Base-by-base conservation (phyloP, 2,888 invertebrate species). In the Mechanitis mazaeus region DNA sequence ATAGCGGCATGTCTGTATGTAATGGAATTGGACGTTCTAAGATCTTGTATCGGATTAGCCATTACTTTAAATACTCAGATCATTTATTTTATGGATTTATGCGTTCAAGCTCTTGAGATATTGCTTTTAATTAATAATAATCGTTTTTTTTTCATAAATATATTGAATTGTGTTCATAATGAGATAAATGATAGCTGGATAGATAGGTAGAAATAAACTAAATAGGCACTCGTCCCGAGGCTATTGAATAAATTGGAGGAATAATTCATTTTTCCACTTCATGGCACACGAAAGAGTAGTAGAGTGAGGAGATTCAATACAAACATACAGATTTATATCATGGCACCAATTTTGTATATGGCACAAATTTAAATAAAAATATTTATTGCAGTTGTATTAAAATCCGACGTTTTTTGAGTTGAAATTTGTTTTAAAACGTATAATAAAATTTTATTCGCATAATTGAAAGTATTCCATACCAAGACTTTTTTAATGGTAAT, bases 241-340 rank as follows among this genome's bases (percentile, higher is more conserved):
- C 75, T 76, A 76, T 79, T 79, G 73, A 76, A 77, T 79, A 83
- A 84, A 85, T 85, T 84, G 83, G 79, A 79, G 78, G 81, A 84
- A 85, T 85, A 83, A 85, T 84, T 84, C 80, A 85, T 85, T 85
- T 85, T 85, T 84, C 80, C 84, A 76, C 77, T 77, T 76, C 76
- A 80, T 74, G 69, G 80, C 74, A 79, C 81, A 79, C 75, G 74
- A 83, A 81, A 82, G 79, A 77, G 75, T 73, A 75, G 55, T 54
- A 45, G 53, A 45, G 56, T 63, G 55, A 47, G 45, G 45, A 63
- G 71, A 50, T 53, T 54, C 38, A 35, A 4, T 57, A 35, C 28
- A 55, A 66, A 71, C 59, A 68, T 63, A 76, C 73, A 63, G 64
- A 9, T 1, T 2, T 2, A 33, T n/a, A 55, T 12, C n/a, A 28